These are phyloP conservation scores for Noctilio leporinus DNA, from an alignment of 2,113 vertebrate species.

Conservation along the genomic window DNA sequence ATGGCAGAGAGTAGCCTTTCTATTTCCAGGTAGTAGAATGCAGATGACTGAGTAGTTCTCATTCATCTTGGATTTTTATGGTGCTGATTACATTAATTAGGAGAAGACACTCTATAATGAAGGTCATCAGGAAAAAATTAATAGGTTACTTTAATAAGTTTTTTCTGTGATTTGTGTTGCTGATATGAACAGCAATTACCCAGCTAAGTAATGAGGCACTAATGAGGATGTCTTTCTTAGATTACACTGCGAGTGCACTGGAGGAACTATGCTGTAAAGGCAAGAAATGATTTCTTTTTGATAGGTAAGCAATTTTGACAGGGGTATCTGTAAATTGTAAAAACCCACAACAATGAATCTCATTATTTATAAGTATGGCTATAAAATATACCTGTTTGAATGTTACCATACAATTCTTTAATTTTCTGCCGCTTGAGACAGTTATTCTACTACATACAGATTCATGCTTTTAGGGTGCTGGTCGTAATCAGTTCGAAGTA, in stretches of 20 bases:
- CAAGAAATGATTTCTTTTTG: slow-evolving; percentile 32
- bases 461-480: not conserved
- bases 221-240: slow-evolving; percentile 77
- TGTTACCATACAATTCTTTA: not conserved
- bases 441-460: not conserved
- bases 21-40: slow-evolving; percentile 41
- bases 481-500: not conserved
- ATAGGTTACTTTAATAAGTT: slow-evolving; percentile 76
- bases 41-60: slow-evolving; percentile 58
- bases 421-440: not conserved
- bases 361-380: not conserved
- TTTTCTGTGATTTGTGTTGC: slow-evolving; percentile 78
- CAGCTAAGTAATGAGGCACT: slow-evolving; percentile 75
- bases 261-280: slow-evolving; percentile 58
- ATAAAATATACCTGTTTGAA: not conserved
- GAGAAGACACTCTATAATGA: slow-evolving; percentile 64
- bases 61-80: slow-evolving; percentile 69
- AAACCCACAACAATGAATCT: not conserved
- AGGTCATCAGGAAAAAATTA: slow-evolving; percentile 72
- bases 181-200: slow-evolving; percentile 79
- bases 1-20: not conserved
- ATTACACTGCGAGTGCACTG: slow-evolving; percentile 69
- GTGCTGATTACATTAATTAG: slow-evolving; percentile 68
- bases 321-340: slow-evolving; percentile 13
- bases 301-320: not conserved